Evolutionary conservation across 2,797 vertebrate species (phyloP).

Genomic region (Labeo calbasu): DNA sequence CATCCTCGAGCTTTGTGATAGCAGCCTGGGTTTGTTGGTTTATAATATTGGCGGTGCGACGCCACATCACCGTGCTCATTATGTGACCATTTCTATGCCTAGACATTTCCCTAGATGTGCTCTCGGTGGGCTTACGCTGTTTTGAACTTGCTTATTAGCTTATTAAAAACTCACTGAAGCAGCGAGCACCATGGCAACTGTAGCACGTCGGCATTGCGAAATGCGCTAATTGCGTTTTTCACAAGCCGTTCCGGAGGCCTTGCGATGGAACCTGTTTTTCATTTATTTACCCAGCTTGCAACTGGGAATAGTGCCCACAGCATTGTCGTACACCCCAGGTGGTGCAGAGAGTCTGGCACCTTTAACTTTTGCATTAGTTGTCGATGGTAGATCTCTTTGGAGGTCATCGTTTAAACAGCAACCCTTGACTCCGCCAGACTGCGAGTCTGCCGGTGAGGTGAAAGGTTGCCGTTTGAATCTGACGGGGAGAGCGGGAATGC

Average conservation of each 20-base stretch:
- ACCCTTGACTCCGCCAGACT: conserved; percentile 38
- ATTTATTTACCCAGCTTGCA: conserved; percentile 43
- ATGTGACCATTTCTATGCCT: conserved; percentile 42
- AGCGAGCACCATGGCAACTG: conserved; percentile 57
- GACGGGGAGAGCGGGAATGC: conserved; percentile 12
- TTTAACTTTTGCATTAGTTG: conserved; percentile 40
- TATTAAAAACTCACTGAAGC: conserved; percentile 48
- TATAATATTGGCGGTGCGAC: not conserved
- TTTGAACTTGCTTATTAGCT: conserved; percentile 57
- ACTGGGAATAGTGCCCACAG: conserved; percentile 48
- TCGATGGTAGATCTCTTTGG: conserved; percentile 30
- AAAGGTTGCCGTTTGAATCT: conserved; percentile 35
- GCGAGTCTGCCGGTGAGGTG: conserved; percentile 7
- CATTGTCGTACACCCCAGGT: conserved; percentile 18
- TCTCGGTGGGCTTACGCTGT: conserved; percentile 26
- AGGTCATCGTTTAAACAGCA: conserved; percentile 29
- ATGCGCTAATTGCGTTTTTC: conserved; percentile 56
- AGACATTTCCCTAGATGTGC: conserved; percentile 34
- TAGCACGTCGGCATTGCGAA: not conserved
- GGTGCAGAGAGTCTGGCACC: conserved; percentile 18
- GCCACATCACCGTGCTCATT: conserved; percentile 25
- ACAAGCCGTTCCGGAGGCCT: conserved; percentile 12
- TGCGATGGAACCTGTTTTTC: conserved; percentile 39
- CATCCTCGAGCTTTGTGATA: conserved; percentile 11
- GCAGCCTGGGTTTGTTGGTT: conserved; percentile 5